phyloP scores from a whole-genome alignment of 2,888 invertebrate species.

The Strigamia transsilvanica region DNA sequence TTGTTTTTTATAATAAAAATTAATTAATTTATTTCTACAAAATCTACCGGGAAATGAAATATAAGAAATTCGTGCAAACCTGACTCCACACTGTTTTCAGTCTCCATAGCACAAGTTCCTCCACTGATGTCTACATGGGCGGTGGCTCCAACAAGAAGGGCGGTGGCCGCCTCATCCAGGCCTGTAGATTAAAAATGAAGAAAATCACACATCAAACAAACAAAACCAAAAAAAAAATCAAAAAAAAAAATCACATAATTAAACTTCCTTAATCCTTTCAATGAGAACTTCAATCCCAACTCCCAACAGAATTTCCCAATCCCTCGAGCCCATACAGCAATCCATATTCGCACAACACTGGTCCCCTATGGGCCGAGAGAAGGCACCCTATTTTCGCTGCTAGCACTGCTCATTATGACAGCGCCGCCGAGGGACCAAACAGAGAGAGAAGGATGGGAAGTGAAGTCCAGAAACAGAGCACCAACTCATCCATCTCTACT shows the following conservation, averaged over 20 bases:
- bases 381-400: conserved; percentile 52
- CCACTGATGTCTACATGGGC: conserved; percentile 21
- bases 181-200: conserved; percentile 36
- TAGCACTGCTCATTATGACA: conserved; percentile 36
- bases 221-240: background rate
- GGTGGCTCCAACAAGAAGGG: conserved; percentile 45
- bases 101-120: conserved; percentile 55
- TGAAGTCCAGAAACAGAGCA: conserved; percentile 33
- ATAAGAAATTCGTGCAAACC: conserved; percentile 53
- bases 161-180: conserved; percentile 46
- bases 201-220: background rate
- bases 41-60: conserved; percentile 1
- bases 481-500: conserved; percentile 31
- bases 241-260: background rate
- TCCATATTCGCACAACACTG: conserved; percentile 46
- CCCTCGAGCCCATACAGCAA: background rate
- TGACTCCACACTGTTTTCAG: conserved; percentile 57
- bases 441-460: background rate
- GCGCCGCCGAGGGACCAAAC: conserved; percentile 14
- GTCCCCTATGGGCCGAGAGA: conserved; percentile 39
- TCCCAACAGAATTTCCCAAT: background rate
- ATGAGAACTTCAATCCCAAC: background rate
- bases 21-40: background rate
- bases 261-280: conserved; percentile 39
- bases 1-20: background rate